Conservation (phyloP, 2,113 vertebrate genomes). For the Mustela nigripes region DNA sequence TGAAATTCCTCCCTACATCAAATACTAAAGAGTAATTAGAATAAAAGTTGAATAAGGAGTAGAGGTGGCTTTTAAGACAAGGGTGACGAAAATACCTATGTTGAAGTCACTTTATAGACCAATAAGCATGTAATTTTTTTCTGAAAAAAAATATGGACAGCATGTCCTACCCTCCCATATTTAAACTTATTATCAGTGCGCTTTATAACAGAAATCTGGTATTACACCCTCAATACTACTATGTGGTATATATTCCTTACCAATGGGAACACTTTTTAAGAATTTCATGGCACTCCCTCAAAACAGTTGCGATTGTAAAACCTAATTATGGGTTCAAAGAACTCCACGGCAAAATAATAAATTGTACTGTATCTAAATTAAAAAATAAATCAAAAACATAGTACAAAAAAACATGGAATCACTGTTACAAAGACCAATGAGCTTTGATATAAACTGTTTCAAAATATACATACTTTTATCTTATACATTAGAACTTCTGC, state of each 20-base stretch:
- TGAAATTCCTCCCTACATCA: constrained; percentile 50
- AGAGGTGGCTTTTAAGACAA: constrained; percentile 1
- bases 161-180: background rate
- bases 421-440: constrained; percentile 37
- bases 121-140: constrained; percentile 46
- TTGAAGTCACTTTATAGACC: constrained; percentile 7
- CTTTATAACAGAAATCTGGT: constrained; percentile 50
- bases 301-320: constrained; percentile 49
- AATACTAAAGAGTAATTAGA: constrained; percentile 8
- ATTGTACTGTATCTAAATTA: constrained; percentile 37
- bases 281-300: background rate
- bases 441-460: constrained; percentile 39
- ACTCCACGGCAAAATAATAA: constrained; percentile 2
- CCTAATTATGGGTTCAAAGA: constrained; percentile 4
- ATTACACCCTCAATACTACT: constrained; percentile 43
- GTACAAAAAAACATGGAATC: background rate
- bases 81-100: background rate
- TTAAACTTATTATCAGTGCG: constrained; percentile 19
- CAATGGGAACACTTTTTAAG: constrained; percentile 39
- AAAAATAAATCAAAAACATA: constrained; percentile 50
- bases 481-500: constrained; percentile 4
- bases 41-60: constrained; percentile 34
- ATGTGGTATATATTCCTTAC: background rate
- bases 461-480: background rate
- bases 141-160: background rate